Conservation (phyloP, 2,113 vertebrate species). For the Xenopus borealis region DNA sequence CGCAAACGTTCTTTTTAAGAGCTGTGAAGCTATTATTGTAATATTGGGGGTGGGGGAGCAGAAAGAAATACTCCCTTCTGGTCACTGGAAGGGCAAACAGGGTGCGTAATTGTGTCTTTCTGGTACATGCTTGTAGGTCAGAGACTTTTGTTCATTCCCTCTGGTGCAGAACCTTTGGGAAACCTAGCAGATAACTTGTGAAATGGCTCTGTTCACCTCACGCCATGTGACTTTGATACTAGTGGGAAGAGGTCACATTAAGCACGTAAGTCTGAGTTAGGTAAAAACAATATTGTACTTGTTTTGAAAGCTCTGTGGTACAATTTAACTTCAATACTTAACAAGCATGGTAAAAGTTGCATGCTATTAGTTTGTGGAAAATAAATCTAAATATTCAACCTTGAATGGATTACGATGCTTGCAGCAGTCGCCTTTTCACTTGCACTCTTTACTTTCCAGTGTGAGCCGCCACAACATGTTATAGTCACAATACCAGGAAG, state of each 20-base stretch:
- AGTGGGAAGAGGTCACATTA: slow-evolving; percentile 44
- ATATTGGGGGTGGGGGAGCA: slow-evolving; percentile 57
- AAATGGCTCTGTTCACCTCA: slow-evolving; percentile 58
- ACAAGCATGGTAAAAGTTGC: slow-evolving; percentile 13
- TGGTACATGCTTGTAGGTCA: slow-evolving; percentile 51
- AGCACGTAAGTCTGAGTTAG: background rate
- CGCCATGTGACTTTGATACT: slow-evolving; percentile 64
- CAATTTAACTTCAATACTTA: slow-evolving; percentile 11
- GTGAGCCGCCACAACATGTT: too few species aligned
- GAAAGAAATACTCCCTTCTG: slow-evolving; percentile 76
- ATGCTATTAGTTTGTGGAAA: too few species aligned
- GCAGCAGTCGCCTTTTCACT: too few species aligned
- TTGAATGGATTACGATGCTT: too few species aligned
- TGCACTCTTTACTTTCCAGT: too few species aligned
- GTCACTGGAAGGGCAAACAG: slow-evolving; percentile 85
- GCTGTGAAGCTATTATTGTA: slow-evolving; percentile 73
- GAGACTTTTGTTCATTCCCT: slow-evolving; percentile 61
- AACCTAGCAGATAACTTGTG: slow-evolving; percentile 60
- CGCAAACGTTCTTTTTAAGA: slow-evolving; percentile 67
- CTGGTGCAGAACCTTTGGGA: slow-evolving; percentile 55
- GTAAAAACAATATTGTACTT: slow-evolving; percentile 17
- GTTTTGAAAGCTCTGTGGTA: slow-evolving; percentile 21
- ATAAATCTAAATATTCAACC: too few species aligned
- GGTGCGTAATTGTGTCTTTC: slow-evolving; percentile 59
- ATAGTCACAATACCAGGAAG: too few species aligned